Percentiles rank a stretch among this genome's conserved stretches.
Conservation (phyloP, 1,140 invertebrate species). For the Drosophila jambulina region DNA sequence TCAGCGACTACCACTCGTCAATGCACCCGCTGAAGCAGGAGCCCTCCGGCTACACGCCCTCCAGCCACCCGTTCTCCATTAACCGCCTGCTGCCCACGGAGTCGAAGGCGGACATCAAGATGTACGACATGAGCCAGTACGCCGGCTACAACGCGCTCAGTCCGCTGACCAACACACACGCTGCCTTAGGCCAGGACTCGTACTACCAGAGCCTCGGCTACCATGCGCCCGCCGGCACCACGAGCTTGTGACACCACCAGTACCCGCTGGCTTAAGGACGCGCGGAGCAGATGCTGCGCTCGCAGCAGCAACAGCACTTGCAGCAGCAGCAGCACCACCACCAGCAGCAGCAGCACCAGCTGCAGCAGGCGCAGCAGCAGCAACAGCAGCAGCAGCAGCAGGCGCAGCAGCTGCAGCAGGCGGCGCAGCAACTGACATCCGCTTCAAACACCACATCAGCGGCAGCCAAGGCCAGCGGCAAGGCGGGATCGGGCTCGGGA, state of each 20-base stretch:
- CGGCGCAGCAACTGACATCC: conserved; percentile 81
- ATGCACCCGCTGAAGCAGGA: conserved; percentile 92
- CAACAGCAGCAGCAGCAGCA: conserved; percentile 70
- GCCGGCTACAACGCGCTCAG: conserved; percentile 88
- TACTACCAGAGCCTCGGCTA: conserved; percentile 93
- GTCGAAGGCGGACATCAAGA: conserved; percentile 92
- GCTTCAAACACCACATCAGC: conserved; percentile 63
- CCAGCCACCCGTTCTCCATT: conserved; percentile 96
- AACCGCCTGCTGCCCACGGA: conserved; percentile 94
- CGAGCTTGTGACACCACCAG: conserved; percentile 90
- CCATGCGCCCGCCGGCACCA: conserved; percentile 89
- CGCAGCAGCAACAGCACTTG: conserved; percentile 70
- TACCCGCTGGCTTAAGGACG: conserved; percentile 89
- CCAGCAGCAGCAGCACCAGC: conserved; percentile 65
- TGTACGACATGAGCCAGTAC: conserved; percentile 92
- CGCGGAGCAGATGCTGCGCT: conserved; percentile 84
- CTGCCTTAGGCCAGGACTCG: conserved; percentile 89
- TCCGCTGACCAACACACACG: conserved; percentile 88
- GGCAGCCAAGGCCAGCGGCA: conserved; percentile 63
- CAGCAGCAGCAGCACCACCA: conserved; percentile 73
- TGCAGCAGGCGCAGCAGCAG: conserved; percentile 49
- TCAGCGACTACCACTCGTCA: conserved; percentile 87
- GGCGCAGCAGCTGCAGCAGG: conserved; percentile 62
- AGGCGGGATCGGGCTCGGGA: conserved; percentile 57
- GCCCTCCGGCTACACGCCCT: conserved; percentile 90